These are phyloP conservation scores for Notothenia coriiceps DNA, from an alignment of 2,113 vertebrate genomes.

Conservation along the genomic window DNA sequence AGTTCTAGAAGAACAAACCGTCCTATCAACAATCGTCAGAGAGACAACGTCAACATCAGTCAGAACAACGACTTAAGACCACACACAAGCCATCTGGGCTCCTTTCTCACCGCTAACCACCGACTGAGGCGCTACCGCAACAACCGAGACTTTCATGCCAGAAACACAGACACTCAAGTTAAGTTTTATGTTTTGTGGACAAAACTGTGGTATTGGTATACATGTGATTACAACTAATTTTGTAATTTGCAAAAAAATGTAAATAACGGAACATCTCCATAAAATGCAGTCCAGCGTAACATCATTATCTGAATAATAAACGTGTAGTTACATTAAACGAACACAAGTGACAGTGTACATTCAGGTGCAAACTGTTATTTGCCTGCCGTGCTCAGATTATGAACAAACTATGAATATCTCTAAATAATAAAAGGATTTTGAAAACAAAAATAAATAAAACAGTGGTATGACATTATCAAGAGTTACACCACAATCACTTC, in stretches of 20 bases:
- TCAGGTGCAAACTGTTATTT: too few relatives aligned
- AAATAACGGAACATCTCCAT: background rate
- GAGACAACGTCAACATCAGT: constrained; percentile 30
- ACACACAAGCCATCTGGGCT: constrained; percentile 27
- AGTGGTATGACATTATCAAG: too few relatives aligned
- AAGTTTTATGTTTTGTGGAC: background rate
- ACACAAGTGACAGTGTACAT: background rate
- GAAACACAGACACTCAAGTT: background rate
- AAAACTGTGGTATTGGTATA: background rate
- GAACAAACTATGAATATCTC: too few relatives aligned
- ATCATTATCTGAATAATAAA: background rate
- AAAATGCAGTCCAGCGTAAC: background rate
- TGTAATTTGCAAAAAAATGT: background rate
- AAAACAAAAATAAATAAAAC: too few relatives aligned
- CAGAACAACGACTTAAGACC: constrained; percentile 38
- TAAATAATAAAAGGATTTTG: too few relatives aligned
- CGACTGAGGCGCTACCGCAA: background rate
- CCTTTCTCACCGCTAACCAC: constrained; percentile 11
- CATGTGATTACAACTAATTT: background rate
- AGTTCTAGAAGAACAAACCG: constrained; percentile 21
- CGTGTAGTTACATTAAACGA: background rate
- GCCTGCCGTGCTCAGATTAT: too few relatives aligned
- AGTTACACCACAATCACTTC: too few relatives aligned
- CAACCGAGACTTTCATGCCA: background rate
- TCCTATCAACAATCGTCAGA: constrained; percentile 34